Base-by-base conservation (phyloP, 2,797 vertebrate species). In the Gymnopithys bicolor region DNA sequence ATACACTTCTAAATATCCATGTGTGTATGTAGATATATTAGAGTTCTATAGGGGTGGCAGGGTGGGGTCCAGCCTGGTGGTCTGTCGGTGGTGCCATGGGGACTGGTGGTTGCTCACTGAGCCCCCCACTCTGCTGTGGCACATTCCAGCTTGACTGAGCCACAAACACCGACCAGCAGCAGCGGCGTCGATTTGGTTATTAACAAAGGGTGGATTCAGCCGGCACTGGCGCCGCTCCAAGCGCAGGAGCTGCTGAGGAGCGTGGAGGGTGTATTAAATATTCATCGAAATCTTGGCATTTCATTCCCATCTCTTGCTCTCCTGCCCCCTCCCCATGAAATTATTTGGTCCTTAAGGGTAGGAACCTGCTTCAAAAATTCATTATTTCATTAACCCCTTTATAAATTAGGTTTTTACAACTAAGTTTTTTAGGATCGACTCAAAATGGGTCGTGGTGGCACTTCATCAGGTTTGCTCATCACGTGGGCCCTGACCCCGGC, bases 161-260 rank as follows among this genome's bases (percentile, higher is more conserved):
- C 7, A 1, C 93, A 49, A 43, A 46, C 83, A 19, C 11, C 63
- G 16, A 43, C 37, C 3, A 18, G 74, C 84, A 30, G 69, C 89
- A 27, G 90, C 63, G 92, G 91, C 73, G 56, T 91, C 96, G 81
- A 89, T 95, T 68, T 92, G 85, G 95, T 94, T 87, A 93, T 96
- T 97, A 97, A 98, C 98, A 98, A 98, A 98, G 96, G 96, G 52
- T 12, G 85, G 93, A 97, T 96, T 96, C 93, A 90, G 93, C 94
- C 79, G 84, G 97, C 43, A 95, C 96, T 98, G 98, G 98, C 95
- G n/a, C 48, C 1, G 82, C 94, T 97, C 97, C 97, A 97, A 96
- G 90, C 19, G 10, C 90, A 11, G 94, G 43, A 85, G 94, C 96
- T 94, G 25, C 59, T 32, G 92, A 89, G 83, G 83, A 92, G 94